phyloP scores from a whole-genome alignment of 2,113 vertebrate genomes.

The Chinchilla lanigera region DNA sequence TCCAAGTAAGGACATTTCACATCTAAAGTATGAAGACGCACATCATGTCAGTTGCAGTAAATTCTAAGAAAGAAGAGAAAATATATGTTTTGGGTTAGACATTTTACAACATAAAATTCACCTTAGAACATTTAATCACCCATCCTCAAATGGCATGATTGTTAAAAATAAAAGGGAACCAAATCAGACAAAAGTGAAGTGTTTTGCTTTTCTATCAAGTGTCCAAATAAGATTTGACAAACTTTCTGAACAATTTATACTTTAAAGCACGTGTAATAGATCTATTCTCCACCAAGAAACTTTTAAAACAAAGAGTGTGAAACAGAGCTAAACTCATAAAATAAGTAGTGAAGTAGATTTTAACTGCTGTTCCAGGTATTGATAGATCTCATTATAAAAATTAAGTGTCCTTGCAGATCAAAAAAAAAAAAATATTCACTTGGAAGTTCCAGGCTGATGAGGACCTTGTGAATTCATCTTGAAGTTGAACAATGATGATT shows the following conservation, averaged over 20 bases:
- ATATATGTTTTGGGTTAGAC: background rate
- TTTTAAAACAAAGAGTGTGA: background rate
- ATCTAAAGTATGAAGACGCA: background rate
- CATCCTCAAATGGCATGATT: background rate
- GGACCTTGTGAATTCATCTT: conserved; percentile 13
- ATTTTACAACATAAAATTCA: background rate
- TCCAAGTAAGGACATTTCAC: background rate
- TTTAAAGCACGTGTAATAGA: background rate
- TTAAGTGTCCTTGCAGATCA: background rate
- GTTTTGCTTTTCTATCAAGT: background rate
- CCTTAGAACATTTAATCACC: background rate
- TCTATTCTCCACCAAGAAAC: background rate
- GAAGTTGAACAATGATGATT: conserved; percentile 54
- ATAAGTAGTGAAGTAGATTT: background rate
- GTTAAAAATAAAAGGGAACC: background rate
- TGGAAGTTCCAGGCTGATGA: background rate
- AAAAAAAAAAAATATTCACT: background rate
- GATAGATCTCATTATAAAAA: background rate
- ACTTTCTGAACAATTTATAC: background rate
- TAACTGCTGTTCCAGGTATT: background rate
- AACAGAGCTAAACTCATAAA: background rate
- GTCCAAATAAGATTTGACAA: conserved; percentile 6
- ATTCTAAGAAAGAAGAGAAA: background rate
- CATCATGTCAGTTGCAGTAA: background rate
- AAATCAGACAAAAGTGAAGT: background rate